Base-by-base conservation (phyloP, 2,888 invertebrate genomes). In the Baccha elongata region DNA sequence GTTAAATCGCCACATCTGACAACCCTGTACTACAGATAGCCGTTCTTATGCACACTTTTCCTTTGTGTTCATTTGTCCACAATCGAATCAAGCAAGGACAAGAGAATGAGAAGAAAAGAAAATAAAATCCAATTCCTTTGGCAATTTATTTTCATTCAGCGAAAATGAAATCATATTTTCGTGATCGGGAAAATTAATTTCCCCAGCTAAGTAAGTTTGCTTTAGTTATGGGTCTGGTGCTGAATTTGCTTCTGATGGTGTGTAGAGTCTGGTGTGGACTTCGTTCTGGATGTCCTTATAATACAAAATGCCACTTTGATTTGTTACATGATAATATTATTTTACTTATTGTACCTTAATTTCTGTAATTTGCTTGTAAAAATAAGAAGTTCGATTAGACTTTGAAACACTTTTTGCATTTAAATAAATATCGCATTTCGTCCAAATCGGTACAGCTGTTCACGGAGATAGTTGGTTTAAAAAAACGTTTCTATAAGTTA, bases 101-200 rank as follows among this genome's bases (percentile, higher is more conserved):
- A 64, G 48, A n/a, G 13, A 23, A 40, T 26, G 40, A 29, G 58
- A 40, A 15, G 37, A 58, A 50, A 13, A 4, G 32, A 53, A 71
- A 60, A 71, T 29, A 48, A 71, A 81, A 81, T 76, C 71, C 53
- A 81, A 81, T 81, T 81, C 67, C 71, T 50, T 76, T 76, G 81
- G 81, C 76, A 76, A 81, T 81, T 81, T 81, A 76, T 81, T 81
- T 81, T 76, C 76, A 81, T 81, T 81, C 81, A 76, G 48, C 81
- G 71, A 76, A 81, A 76, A 81, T 81, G 67, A 81, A 81, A 81
- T 81, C 81, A 81, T 81, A 81, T 81, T 72, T 81, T 76, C 81
- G 81, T 81, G 81, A 81, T 81, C 81, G 53, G 81, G 67, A 76
- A 81, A 81, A 81, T 81, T 81, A 81, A 81, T 81, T 76, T 81